Conservation (phyloP, 2,888 invertebrate genomes). For the Tribolium freemani region DNA sequence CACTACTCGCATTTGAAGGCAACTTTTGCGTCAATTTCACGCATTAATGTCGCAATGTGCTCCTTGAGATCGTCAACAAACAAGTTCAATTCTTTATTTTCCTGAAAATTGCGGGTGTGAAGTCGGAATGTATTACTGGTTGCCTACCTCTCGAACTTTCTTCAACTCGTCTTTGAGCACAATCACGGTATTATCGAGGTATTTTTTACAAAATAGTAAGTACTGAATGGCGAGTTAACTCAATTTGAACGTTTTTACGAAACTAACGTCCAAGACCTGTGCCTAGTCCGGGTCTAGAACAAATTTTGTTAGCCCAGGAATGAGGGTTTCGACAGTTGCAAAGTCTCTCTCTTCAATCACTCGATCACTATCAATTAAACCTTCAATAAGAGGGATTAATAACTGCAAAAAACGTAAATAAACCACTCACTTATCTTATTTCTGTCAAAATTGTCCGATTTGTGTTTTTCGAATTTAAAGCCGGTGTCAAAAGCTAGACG, state of each 20-base stretch:
- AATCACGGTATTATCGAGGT: constrained; percentile 78
- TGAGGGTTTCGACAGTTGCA: constrained; percentile 77
- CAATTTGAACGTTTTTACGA: constrained; percentile 83
- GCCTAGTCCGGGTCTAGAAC: constrained; percentile 71
- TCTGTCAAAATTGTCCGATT: constrained; percentile 75
- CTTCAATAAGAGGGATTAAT: neutral
- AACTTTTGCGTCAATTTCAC: constrained; percentile 65
- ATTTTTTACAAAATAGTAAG: constrained; percentile 80
- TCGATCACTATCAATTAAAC: constrained; percentile 76
- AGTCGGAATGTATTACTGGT: neutral
- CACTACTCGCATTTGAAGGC: constrained; percentile 75
- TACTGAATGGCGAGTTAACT: constrained; percentile 86
- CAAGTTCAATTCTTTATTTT: constrained; percentile 58
- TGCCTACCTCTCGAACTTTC: constrained; percentile 70
- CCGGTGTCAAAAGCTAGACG: constrained; percentile 79
- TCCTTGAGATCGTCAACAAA: constrained; percentile 70
- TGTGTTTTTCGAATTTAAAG: constrained; percentile 76
- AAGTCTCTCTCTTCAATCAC: constrained; percentile 81
- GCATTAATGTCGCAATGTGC: constrained; percentile 70
- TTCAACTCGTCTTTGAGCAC: constrained; percentile 76
- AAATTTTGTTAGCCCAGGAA: constrained; percentile 79
- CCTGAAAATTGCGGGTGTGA: constrained; percentile 46
- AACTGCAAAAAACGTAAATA: neutral
- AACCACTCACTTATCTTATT: constrained; percentile 76
- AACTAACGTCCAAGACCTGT: constrained; percentile 78